These are phyloP conservation scores for Petrocephalus sullivani DNA, from an alignment of 2,797 vertebrate genomes.

Conservation along the genomic window DNA sequence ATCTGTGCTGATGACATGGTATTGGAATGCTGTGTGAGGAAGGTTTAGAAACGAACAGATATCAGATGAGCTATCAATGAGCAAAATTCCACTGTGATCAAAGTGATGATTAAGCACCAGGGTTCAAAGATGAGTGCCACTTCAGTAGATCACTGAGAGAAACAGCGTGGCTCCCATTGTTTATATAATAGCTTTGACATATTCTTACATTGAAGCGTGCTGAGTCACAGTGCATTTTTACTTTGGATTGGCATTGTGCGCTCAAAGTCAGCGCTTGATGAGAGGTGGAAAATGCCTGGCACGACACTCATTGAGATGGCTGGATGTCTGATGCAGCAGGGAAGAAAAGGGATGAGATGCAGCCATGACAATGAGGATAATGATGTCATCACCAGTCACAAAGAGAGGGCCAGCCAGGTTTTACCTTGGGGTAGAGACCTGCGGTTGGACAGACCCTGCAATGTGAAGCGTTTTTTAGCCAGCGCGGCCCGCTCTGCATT, in stretches of 20 bases:
- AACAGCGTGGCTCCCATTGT: not conserved
- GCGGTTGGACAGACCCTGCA: conserved; percentile 90
- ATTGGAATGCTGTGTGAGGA: not conserved
- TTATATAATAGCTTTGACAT: conserved; percentile 2
- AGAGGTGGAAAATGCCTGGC: not conserved
- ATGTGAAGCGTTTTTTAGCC: conserved; percentile 89
- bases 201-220: not conserved
- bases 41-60: not conserved
- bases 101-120: conserved; percentile 17
- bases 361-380: conserved; percentile 1
- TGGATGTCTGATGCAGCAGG: not conserved
- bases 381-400: conserved; percentile 21
- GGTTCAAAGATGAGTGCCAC: conserved; percentile 5
- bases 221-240: not conserved
- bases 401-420: conserved; percentile 40
- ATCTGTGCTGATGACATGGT: not conserved
- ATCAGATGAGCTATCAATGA: conserved; percentile 16
- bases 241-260: not conserved
- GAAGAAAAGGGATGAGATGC: not conserved
- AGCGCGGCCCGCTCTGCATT: conserved; percentile 75
- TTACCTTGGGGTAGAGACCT: conserved; percentile 88
- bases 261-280: not conserved
- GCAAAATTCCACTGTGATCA: conserved; percentile 14
- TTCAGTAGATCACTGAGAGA: conserved; percentile 20
- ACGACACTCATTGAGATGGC: not conserved